phyloP scores from a whole-genome alignment of 2,888 invertebrate genomes.

The Plutella xylostella region DNA sequence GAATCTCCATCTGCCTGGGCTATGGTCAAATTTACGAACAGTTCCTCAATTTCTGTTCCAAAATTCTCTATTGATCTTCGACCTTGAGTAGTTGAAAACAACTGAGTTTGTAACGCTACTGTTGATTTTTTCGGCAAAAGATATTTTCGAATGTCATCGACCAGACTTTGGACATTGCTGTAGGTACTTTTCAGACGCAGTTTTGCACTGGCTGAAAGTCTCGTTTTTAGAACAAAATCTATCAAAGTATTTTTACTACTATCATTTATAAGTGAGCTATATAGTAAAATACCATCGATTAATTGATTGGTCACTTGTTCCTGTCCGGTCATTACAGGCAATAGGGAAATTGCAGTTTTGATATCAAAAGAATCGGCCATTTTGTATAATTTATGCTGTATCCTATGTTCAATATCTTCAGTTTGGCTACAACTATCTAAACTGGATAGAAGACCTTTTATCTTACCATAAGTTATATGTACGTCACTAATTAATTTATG shows the following conservation, averaged over 20 bases:
- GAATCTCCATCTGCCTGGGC: not conserved
- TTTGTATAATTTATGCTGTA: constrained; percentile 18
- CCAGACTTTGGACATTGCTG: not conserved
- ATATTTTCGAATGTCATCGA: not conserved
- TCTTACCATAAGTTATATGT: not conserved
- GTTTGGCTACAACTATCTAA: not conserved
- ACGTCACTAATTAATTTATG: not conserved
- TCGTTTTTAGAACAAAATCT: not conserved
- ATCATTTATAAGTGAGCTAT: not conserved
- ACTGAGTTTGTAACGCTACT: not conserved
- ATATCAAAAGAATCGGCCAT: not conserved
- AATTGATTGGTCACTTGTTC: not conserved
- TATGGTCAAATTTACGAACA: not conserved
- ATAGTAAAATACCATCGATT: not conserved
- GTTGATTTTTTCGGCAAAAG: not conserved
- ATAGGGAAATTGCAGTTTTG: not conserved
- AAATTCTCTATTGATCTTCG: not conserved
- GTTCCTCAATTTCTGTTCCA: not conserved
- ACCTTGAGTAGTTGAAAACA: not conserved
- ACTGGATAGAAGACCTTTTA: not conserved
- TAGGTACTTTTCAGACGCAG: not conserved
- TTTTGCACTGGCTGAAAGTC: not conserved
- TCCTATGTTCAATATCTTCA: not conserved
- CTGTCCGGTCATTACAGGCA: not conserved
- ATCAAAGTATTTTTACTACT: not conserved